A percentile compares a stretch with the other conserved stretches of the same genome.
Conservation (phyloP, 2,797 vertebrate genomes). For the Anas flavirostris region DNA sequence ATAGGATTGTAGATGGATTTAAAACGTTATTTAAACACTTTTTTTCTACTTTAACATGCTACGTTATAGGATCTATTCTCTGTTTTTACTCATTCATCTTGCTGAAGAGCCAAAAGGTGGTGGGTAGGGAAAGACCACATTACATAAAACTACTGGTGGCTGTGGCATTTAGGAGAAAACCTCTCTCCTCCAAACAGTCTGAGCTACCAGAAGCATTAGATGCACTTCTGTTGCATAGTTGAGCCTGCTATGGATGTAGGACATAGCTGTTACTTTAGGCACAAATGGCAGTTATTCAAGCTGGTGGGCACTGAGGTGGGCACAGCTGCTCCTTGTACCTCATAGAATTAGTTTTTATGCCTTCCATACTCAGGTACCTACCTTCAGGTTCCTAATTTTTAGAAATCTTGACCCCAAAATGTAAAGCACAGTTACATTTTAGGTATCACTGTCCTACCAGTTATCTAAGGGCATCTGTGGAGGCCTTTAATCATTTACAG, state of each 20-base stretch:
- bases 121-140: background rate
- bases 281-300: background rate
- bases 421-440: background rate
- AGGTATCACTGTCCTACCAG: background rate
- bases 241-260: background rate
- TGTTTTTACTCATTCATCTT: background rate
- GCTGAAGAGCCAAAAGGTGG: background rate
- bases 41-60: background rate
- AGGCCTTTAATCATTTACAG: background rate
- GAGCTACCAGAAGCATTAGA: background rate
- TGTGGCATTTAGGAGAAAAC: background rate
- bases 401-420: background rate
- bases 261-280: background rate
- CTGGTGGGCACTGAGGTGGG: background rate
- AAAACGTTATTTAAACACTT: background rate
- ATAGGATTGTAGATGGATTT: background rate
- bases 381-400: background rate
- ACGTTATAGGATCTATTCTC: background rate
- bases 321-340: background rate
- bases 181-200: background rate
- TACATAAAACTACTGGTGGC: background rate
- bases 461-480: background rate
- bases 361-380: background rate
- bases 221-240: background rate
- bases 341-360: background rate